Conservation (phyloP, 2,888 invertebrate genomes). For the Clivina fossor region DNA sequence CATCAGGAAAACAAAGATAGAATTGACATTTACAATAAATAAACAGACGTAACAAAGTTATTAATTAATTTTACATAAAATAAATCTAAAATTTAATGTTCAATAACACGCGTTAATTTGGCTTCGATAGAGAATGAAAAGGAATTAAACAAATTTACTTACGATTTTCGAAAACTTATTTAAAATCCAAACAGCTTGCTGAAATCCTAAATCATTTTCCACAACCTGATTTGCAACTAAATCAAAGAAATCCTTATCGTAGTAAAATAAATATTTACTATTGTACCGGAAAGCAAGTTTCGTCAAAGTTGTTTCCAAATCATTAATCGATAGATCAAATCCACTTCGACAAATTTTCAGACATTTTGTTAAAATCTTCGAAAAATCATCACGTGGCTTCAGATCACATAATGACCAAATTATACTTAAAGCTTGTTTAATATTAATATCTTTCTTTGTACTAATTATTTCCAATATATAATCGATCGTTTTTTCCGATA, state of each 20-base stretch:
- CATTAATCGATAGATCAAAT: slow-evolving; percentile 53
- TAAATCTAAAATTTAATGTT: no score
- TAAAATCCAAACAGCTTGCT: slow-evolving; percentile 55
- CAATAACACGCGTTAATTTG: background rate
- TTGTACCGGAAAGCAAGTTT: slow-evolving; percentile 55
- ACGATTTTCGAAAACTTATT: slow-evolving; percentile 60
- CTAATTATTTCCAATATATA: slow-evolving; percentile 58
- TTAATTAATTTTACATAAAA: no score
- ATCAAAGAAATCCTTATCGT: slow-evolving; percentile 64
- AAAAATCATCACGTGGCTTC: slow-evolving; percentile 53
- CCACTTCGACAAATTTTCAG: slow-evolving; percentile 55
- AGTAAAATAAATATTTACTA: slow-evolving; percentile 58
- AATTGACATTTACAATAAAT: no score
- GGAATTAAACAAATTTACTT: no score
- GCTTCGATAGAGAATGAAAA: background rate
- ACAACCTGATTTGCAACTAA: slow-evolving; percentile 58
- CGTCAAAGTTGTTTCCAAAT: slow-evolving; percentile 57
- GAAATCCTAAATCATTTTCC: slow-evolving; percentile 57
- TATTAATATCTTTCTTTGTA: slow-evolving; percentile 54
- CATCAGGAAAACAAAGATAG: no score
- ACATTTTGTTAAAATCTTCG: slow-evolving; percentile 57
- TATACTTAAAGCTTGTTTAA: slow-evolving; percentile 56
- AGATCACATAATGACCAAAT: slow-evolving; percentile 60
- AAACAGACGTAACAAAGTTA: no score
- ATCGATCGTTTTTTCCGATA: slow-evolving; percentile 58